Conservation (phyloP, 2,888 invertebrate species). For the Eilema sororculum region DNA sequence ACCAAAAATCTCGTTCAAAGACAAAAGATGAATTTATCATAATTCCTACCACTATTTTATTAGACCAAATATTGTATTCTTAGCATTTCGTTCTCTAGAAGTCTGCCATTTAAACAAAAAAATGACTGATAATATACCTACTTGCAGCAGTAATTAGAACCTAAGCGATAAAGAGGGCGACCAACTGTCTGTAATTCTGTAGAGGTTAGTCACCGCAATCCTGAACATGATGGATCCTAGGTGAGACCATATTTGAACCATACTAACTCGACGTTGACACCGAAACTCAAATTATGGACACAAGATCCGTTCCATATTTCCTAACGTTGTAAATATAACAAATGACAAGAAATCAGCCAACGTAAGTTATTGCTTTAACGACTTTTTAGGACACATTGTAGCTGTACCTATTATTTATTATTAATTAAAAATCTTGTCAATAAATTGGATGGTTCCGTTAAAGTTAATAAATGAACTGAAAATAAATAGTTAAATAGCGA, state of each 20-base stretch:
- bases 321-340: background rate
- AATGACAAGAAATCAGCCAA: background rate
- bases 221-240: background rate
- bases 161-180: background rate
- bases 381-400: background rate
- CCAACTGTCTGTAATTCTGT: background rate
- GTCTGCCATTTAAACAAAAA: background rate
- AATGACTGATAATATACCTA: background rate
- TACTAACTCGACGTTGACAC: conserved; percentile 10
- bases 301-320: conserved; percentile 10
- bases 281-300: background rate
- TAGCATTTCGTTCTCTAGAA: background rate
- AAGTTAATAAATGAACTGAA: too few relatives aligned
- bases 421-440: too few relatives aligned
- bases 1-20: too few relatives aligned
- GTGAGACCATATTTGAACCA: conserved; percentile 6
- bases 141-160: background rate
- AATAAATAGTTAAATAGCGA: too few relatives aligned
- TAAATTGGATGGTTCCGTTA: too few relatives aligned
- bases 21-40: too few relatives aligned
- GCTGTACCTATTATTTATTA: too few relatives aligned
- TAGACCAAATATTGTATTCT: too few relatives aligned
- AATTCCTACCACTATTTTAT: too few relatives aligned
- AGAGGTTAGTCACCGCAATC: background rate
- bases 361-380: background rate